A percentile compares a stretch with the other conserved stretches of the same genome.
phyloP scores from a whole-genome alignment of 2,797 vertebrate species.

The Chelon auratus region DNA sequence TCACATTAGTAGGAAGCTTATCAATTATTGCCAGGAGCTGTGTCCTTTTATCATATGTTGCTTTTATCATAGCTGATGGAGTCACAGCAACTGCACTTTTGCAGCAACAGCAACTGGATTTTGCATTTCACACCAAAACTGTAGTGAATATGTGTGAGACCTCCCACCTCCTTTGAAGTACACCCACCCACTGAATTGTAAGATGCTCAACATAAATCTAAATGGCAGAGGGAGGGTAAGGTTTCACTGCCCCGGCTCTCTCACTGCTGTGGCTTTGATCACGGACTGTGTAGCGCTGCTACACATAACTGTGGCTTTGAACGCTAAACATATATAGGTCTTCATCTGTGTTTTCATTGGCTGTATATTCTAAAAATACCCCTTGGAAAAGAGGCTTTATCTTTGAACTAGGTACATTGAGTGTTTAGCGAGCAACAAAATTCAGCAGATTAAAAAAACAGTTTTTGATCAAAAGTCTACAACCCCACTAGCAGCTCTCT shows the following conservation, averaged over 20 bases:
- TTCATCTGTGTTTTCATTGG: too few relatives aligned
- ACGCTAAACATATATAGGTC: too few relatives aligned
- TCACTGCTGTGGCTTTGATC: slow-evolving; percentile 33
- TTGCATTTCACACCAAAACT: slow-evolving; percentile 22
- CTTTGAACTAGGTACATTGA: too few relatives aligned
- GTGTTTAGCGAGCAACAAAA: too few relatives aligned
- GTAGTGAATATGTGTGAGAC: background rate
- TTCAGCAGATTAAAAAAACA: too few relatives aligned
- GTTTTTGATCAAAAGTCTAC: background rate
- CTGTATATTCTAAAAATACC: too few relatives aligned
- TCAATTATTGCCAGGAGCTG: slow-evolving; percentile 8
- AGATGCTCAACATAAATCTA: slow-evolving; percentile 23
- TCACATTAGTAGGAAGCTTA: slow-evolving; percentile 7
- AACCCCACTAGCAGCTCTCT: background rate
- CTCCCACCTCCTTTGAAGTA: slow-evolving; percentile 33
- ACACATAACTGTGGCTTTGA: background rate
- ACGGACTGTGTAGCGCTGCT: slow-evolving; percentile 7
- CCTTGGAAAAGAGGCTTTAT: too few relatives aligned
- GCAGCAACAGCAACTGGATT: too few relatives aligned
- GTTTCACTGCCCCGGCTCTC: background rate
- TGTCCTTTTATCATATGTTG: background rate
- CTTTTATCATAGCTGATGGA: slow-evolving; percentile 25
- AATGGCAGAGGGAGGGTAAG: background rate
- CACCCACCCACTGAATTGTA: background rate
- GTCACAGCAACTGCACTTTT: slow-evolving; percentile 1